Base-by-base conservation (phyloP, 2,113 vertebrate species). In the Equus przewalskii region DNA sequence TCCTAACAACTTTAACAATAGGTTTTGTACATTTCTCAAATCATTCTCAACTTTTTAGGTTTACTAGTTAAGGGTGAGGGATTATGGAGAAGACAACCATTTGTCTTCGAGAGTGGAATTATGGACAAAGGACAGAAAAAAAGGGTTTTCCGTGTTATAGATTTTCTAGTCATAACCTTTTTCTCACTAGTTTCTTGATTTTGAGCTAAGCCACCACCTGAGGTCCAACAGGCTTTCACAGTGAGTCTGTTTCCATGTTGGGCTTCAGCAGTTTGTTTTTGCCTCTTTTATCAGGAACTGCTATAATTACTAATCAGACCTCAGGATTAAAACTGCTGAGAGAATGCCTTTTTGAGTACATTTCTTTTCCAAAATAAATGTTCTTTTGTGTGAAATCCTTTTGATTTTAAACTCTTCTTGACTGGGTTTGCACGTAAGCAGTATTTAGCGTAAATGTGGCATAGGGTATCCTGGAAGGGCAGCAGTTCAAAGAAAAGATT, bases 1-100 rank as follows among this genome's bases (percentile, higher is more conserved):
- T 67, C 60, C n/a, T 28, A 88, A 49, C 13, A 46, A 14, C 54
- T 54, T 84, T 64, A 64, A 60, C 28, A 81, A 54, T 64, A 72
- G 14, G 22, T 73, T 94, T 81, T 94, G 9, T 72, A 41, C 19
- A 81, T 89, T 94, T 69, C 33, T 89, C 24, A 84, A 90, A 73
- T 8, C 22, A 9, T 75, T 90, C 46, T 81, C n/a, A 58, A 76
- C 41, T 76, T 89, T 84, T 73, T 76, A 76, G 79, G 28, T 56
- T 91, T 84, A 65, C 15, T 49, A 67, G 46, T 8, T 75, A 22
- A 95, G 65, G 19, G 30, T 82, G 19, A 73, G 14, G 67, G 67
- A 73, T 73, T 75, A 65, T 73, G 67, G 46, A 54, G 33, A 82
- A 41, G 7, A 73, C 56, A 64, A 9, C 44, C 13, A 0, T 94